phyloP scores from a whole-genome alignment of 2,797 vertebrate genomes.

The Lutjanus campechanus region DNA sequence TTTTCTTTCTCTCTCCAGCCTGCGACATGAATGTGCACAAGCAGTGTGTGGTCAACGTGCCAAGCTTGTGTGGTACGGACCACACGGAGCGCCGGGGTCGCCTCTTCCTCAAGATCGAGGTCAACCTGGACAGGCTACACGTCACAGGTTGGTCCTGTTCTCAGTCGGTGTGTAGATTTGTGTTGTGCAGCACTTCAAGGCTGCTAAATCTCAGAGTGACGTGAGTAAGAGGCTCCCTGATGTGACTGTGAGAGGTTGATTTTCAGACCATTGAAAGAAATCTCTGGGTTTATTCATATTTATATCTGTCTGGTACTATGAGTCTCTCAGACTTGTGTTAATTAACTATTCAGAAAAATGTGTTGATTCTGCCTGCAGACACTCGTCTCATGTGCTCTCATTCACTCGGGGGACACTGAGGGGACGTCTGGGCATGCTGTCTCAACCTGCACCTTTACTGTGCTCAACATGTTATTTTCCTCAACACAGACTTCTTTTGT shows the following conservation, averaged over 20 bases:
- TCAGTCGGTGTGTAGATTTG: not conserved
- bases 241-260: constrained; percentile 6
- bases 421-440: not conserved
- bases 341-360: constrained; percentile 1
- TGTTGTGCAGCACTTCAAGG: not conserved
- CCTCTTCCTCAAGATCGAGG: constrained; percentile 95
- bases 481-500: not conserved
- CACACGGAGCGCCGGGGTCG: constrained; percentile 96
- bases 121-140: constrained; percentile 91
- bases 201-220: constrained; percentile 5
- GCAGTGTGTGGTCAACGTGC: constrained; percentile 97
- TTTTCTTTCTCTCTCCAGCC: constrained; percentile 81
- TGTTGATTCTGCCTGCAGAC: not conserved
- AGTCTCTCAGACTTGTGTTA: constrained; percentile 2
- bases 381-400: not conserved
- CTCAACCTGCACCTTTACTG: not conserved
- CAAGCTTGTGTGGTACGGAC: constrained; percentile 97
- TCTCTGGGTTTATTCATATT: constrained; percentile 18
- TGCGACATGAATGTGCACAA: constrained; percentile 99
- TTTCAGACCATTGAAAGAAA: constrained; percentile 17
- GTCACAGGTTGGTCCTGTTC: constrained; percentile 89
- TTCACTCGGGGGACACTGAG: not conserved
- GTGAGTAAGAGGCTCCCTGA: constrained; percentile 18
- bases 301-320: not conserved
- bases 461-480: not conserved